Conservation (phyloP, 2,113 vertebrate species). For the Trachemys scripta region DNA sequence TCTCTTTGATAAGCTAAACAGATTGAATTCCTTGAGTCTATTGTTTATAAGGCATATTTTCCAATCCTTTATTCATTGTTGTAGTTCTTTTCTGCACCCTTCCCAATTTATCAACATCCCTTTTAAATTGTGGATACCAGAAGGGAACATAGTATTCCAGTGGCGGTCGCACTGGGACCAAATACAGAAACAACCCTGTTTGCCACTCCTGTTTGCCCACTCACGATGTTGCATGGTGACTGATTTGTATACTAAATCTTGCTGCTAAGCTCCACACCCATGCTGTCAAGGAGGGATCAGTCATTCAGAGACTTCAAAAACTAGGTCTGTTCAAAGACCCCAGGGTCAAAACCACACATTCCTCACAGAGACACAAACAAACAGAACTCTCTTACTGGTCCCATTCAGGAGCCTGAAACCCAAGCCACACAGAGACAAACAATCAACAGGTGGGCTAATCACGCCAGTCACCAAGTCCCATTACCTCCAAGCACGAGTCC, state of each 20-base stretch:
- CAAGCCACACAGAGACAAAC: not conserved
- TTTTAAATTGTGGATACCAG: not conserved
- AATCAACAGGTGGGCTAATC: not conserved
- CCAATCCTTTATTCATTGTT: not conserved
- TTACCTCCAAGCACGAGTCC: not conserved
- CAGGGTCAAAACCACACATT: not conserved
- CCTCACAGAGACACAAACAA: not conserved
- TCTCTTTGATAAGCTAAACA: not conserved
- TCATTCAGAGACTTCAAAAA: not conserved
- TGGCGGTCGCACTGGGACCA: not conserved
- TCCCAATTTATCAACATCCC: not conserved
- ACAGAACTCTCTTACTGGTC: not conserved
- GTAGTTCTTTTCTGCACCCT: not conserved
- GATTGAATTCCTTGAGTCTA: not conserved
- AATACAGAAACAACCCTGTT: not conserved
- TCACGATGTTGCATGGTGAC: not conserved
- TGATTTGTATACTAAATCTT: not conserved
- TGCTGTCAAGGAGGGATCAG: not conserved
- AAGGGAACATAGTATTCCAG: not conserved
- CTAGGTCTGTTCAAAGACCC: not conserved
- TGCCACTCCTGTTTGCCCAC: not conserved
- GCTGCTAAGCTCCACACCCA: not conserved
- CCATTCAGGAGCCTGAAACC: not conserved
- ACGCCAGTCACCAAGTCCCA: not conserved
- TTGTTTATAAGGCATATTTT: not conserved